Conservation (phyloP, 2,113 vertebrate genomes). For the Ceyx melanurus region DNA sequence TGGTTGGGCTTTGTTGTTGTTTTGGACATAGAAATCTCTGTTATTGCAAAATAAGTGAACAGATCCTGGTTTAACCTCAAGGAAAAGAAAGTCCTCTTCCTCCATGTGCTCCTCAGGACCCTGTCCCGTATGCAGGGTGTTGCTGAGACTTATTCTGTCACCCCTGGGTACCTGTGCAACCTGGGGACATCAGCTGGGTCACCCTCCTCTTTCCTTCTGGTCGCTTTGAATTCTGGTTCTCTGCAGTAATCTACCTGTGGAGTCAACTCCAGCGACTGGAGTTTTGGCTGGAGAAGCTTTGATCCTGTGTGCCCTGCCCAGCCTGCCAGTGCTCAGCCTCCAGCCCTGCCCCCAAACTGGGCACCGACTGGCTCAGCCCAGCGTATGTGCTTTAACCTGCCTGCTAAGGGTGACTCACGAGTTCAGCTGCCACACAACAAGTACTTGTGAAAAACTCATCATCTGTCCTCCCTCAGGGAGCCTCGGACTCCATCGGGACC, state of each 20-base stretch:
- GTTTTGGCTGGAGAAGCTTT: not conserved
- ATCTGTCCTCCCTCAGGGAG: not conserved
- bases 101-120: not conserved
- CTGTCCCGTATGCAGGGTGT: rapidly evolving
- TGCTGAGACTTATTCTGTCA: rapidly evolving
- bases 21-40: not conserved
- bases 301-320: not conserved
- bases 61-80: not conserved
- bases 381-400: rapidly evolving
- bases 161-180: rapidly evolving
- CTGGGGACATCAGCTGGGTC: not conserved
- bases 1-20: not conserved
- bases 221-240: not conserved
- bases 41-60: not conserved
- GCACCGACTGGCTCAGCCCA: rapidly evolving
- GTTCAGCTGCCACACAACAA: not conserved
- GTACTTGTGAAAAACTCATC: not conserved
- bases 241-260: not conserved
- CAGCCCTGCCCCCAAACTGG: not conserved
- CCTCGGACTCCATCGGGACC: rapidly evolving
- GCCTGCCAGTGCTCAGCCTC: not conserved
- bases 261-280: not conserved
- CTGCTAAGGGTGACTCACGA: rapidly evolving
- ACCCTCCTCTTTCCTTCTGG: not conserved
- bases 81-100: not conserved